phyloP scores from a whole-genome alignment of 2,797 vertebrate species.

The Channa striata region DNA sequence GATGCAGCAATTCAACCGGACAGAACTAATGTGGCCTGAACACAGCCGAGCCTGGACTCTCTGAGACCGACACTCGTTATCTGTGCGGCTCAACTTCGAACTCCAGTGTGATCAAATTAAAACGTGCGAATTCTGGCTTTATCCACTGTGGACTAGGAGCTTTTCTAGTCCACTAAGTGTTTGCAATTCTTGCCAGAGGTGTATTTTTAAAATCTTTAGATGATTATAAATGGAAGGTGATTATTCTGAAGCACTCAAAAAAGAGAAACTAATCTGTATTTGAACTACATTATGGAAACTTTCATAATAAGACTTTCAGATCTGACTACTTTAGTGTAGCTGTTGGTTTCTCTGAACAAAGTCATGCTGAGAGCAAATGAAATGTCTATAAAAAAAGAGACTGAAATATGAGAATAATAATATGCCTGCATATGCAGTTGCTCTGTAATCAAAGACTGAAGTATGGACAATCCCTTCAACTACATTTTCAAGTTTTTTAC shows the following conservation, averaged over 20 bases:
- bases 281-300: constrained; percentile 3
- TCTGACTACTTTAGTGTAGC: neutral
- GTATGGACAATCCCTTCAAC: neutral
- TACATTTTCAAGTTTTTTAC: neutral
- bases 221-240: no score
- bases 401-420: neutral
- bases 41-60: constrained; percentile 31
- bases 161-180: no score
- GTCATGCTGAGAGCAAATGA: neutral
- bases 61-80: neutral
- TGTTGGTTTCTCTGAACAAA: no score
- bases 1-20: neutral
- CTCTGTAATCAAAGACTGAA: neutral
- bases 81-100: neutral
- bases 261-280: constrained; percentile 8
- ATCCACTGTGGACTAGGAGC: no score
- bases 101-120: neutral
- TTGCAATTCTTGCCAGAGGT: no score
- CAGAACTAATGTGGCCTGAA: constrained; percentile 19
- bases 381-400: neutral
- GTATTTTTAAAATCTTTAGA: no score
- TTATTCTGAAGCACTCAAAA: constrained; percentile 34
- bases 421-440: neutral
- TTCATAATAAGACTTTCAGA: no score
- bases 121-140: no score